Evolutionary conservation across 2,113 vertebrate genomes (phyloP).

Genomic region (Gadus chalcogrammus): DNA sequence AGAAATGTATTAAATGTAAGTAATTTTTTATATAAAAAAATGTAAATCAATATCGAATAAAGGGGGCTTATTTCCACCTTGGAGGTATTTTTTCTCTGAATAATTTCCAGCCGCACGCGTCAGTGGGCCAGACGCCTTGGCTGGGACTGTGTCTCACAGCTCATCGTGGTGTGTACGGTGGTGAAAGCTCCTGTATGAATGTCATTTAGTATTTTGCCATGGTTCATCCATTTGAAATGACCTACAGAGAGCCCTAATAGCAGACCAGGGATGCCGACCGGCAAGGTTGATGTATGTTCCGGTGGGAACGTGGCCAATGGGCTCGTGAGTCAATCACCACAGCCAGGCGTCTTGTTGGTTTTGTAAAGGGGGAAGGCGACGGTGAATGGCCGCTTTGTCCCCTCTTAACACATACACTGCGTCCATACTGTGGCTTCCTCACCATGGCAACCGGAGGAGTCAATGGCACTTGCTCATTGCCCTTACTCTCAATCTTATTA

Average conservation of each 20-base stretch:
- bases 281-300: slow-evolving; percentile 6
- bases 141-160: no score
- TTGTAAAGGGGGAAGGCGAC: slow-evolving; percentile 4
- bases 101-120: no score
- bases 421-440: slow-evolving; percentile 31
- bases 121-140: no score
- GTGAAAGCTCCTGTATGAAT: no score
- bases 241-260: not conserved
- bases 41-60: slow-evolving; percentile 80
- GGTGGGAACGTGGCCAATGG: slow-evolving; percentile 20
- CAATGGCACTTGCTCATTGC: slow-evolving; percentile 19
- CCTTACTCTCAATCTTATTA: not conserved
- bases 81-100: not conserved
- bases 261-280: not conserved
- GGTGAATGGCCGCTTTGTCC: slow-evolving; percentile 42
- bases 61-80: slow-evolving; percentile 74
- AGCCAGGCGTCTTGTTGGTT: slow-evolving; percentile 22
- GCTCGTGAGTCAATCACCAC: slow-evolving; percentile 37
- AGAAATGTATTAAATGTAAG: slow-evolving; percentile 82
- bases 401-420: slow-evolving; percentile 31
- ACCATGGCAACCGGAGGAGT: slow-evolving; percentile 57
- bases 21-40: slow-evolving; percentile 76
- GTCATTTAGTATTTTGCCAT: no score
- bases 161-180: no score
- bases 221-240: slow-evolving; percentile 9